These are phyloP conservation scores for Drosophila barbarae DNA, from an alignment of 2,888 invertebrate species.

Conservation along the genomic window DNA sequence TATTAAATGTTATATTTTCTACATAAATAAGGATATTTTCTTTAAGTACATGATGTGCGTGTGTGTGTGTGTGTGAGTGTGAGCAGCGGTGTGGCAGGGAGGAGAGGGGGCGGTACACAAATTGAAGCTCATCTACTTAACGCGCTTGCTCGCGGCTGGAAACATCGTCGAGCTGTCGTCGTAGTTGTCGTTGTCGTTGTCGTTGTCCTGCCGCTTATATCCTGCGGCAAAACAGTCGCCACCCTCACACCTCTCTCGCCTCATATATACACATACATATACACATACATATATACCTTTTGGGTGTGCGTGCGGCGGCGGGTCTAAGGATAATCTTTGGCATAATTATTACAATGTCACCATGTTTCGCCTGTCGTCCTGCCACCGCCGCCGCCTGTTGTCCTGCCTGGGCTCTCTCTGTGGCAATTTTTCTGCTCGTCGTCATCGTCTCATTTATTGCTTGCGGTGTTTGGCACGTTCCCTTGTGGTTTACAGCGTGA, in stretches of 20 bases:
- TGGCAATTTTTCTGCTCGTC: constrained; percentile 64
- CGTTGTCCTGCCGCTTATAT: constrained; percentile 55
- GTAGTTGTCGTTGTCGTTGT: constrained; percentile 58
- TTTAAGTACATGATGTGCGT: not conserved
- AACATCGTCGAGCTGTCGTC: constrained; percentile 64
- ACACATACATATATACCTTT: not conserved
- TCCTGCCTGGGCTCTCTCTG: constrained; percentile 23
- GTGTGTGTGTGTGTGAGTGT: constrained; percentile 1
- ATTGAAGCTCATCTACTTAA: constrained; percentile 72
- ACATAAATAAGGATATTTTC: not conserved
- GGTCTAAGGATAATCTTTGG: constrained; percentile 74
- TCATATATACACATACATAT: not conserved
- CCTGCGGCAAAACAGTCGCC: constrained; percentile 61
- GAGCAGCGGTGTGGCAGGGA: constrained; percentile 7
- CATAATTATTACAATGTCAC: constrained; percentile 76
- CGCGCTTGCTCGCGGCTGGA: constrained; percentile 68
- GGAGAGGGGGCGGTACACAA: constrained; percentile 53
- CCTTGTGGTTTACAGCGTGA: constrained; percentile 74
- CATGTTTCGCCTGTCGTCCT: constrained; percentile 62
- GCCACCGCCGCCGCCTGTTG: constrained; percentile 28
- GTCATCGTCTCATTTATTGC: constrained; percentile 70
- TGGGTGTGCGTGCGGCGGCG: constrained; percentile 39
- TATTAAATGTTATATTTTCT: too few species aligned
- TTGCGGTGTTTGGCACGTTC: constrained; percentile 74
- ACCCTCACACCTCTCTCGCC: constrained; percentile 46